Evolutionary conservation across 1,140 invertebrate genomes (phyloP), one percentile per base, ranked within the genome.

Genomic region (Hyphantria cunea): DNA sequence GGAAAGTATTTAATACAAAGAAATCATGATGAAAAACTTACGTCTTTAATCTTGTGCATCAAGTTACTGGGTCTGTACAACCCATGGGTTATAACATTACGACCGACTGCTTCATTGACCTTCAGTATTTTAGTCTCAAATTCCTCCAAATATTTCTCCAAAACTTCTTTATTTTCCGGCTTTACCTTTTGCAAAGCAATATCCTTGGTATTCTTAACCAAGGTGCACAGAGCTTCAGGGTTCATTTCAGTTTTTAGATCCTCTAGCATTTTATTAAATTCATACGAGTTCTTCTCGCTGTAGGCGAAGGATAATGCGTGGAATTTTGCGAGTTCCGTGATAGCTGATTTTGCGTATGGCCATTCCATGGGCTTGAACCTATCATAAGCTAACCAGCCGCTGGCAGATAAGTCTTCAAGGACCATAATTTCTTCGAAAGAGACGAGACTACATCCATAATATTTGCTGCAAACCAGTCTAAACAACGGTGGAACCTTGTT

Each of bases 51-150:
- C 49, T 66, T 77, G 39, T 78, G 70, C 68, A 84, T 63, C 32
- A 82, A 49, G 45, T 84, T 84, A 32, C 67, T 81, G 0, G 74
- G 66, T 4, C 81, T 69, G 53, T 66, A 86, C 60, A 84, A 81
- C 0, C 78, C 79, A 17, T 85, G 82, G 6, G 44, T 52, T 5
- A 86, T 53, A 0, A 78, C 60, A 0, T 65, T 51, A 10, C 61
- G 32, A 0, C 47, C 53, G 1, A 68, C 45, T 0, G 74, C 64
- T 47, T 15, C 14, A 42, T 7, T 6, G 64, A 64, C 0, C 59
- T 34, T 34, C 41, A 14, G 3, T 8, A 17, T 12, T n/a, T 44
- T 14, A 11, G 9, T 12, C n/a, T 7, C 0, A 7, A n/a, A 10
- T 11, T 33, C 9, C 13, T 56, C 9, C 2, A 44, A 9, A 14